Percentiles rank a stretch among this genome's conserved stretches.
Evolutionary conservation across 2,113 vertebrate genomes (phyloP).

Genomic region (Oreochromis aureus): DNA sequence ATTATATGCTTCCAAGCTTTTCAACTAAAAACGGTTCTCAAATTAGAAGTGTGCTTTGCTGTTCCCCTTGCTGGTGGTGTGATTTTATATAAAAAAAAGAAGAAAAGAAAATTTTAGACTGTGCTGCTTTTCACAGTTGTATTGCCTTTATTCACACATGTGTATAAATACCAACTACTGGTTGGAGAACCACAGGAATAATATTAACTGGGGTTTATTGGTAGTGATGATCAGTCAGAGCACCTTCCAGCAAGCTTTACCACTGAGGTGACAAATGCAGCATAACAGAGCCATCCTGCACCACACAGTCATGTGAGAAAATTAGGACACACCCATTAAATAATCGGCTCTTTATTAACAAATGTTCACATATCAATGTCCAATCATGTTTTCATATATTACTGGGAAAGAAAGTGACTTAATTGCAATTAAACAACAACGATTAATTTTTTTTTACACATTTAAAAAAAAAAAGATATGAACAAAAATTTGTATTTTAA

Average conservation of each 20-base stretch:
- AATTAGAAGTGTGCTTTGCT: not conserved
- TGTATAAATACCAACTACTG: not conserved
- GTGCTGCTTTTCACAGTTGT: not conserved
- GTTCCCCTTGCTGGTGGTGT: not conserved
- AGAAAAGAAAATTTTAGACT: not conserved
- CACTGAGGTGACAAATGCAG: not conserved
- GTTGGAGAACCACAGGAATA: not conserved
- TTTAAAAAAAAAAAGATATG: too few species aligned
- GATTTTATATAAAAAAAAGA: not conserved
- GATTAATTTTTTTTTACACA: too few species aligned
- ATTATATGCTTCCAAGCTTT: not conserved
- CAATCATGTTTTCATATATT: too few species aligned
- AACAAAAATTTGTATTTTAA: not conserved
- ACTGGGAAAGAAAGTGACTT: too few species aligned
- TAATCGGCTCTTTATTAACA: not conserved
- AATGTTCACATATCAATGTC: too few species aligned
- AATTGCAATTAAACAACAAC: too few species aligned
- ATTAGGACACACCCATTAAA: not conserved
- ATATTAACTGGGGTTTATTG: not conserved
- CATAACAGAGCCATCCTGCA: not conserved
- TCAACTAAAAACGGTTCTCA: not conserved
- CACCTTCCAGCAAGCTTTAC: not conserved
- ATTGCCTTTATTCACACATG: not conserved
- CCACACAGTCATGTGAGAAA: not conserved
- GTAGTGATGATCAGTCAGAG: not conserved